phyloP scores from a whole-genome alignment of 1,140 invertebrate species.

The Drosophila willistoni region DNA sequence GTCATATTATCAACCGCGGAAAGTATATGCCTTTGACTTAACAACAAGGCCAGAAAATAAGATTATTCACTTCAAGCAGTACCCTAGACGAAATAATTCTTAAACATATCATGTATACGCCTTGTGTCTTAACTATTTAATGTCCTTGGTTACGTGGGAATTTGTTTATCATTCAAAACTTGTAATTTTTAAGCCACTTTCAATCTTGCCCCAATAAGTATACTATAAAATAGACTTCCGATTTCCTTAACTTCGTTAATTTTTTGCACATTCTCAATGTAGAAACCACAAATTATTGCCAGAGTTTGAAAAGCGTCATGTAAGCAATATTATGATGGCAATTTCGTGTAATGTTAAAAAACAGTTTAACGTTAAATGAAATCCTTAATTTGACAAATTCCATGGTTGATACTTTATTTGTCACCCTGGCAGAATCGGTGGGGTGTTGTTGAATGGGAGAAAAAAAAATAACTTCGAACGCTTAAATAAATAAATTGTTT shows the following conservation, averaged over 20 bases:
- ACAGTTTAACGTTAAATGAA: too few species aligned
- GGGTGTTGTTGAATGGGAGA: background rate
- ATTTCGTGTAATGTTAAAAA: background rate
- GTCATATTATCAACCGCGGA: background rate
- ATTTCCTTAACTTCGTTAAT: too few species aligned
- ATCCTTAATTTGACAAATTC: background rate
- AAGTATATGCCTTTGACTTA: background rate
- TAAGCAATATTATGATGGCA: background rate
- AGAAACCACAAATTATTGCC: too few species aligned
- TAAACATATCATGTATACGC: background rate
- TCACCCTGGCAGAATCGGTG: background rate
- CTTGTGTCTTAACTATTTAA: background rate
- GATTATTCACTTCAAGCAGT: background rate
- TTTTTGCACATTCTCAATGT: too few species aligned
- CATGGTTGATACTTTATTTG: slow-evolving; percentile 1
- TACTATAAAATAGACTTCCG: too few species aligned
- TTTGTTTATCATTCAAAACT: too few species aligned
- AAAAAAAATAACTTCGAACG: slow-evolving; percentile 12
- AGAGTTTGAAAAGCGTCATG: too few species aligned
- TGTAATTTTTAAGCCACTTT: too few species aligned
- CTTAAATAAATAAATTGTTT: slow-evolving; percentile 64
- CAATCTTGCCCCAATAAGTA: too few species aligned
- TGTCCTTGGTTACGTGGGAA: too few species aligned
- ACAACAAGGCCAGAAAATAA: background rate
- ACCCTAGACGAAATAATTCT: background rate